Evolutionary conservation across 2,113 vertebrate species (phyloP).

Genomic region (Lasiurus cinereus): DNA sequence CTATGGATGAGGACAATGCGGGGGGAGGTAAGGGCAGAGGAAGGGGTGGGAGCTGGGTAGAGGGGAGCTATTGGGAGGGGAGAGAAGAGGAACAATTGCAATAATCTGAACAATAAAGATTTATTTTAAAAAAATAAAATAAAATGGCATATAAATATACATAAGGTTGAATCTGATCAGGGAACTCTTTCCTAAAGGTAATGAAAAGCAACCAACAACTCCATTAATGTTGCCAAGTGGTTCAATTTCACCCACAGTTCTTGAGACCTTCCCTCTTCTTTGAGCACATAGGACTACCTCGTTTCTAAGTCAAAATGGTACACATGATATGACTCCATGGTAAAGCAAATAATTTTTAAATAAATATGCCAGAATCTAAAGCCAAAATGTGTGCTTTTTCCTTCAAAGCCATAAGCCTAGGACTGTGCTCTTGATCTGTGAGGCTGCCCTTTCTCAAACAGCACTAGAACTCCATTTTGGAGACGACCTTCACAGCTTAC

Average conservation of each 20-base stretch:
- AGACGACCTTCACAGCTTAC: neutral
- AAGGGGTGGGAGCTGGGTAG: too few species aligned
- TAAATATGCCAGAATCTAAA: neutral
- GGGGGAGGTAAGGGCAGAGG: too few species aligned
- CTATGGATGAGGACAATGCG: too few species aligned
- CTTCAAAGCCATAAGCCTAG: neutral
- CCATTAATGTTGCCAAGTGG: neutral
- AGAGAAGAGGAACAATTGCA: too few species aligned
- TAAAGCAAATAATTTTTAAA: conserved; percentile 48
- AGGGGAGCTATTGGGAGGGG: too few species aligned
- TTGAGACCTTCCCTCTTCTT: neutral
- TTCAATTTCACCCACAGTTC: neutral
- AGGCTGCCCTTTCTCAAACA: neutral
- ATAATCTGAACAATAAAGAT: too few species aligned
- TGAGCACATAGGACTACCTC: neutral
- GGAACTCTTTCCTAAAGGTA: neutral
- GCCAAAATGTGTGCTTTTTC: neutral
- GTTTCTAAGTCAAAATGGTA: conserved; percentile 35
- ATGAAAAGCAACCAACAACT: neutral
- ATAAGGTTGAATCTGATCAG: neutral
- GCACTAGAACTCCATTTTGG: neutral
- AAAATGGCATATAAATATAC: neutral
- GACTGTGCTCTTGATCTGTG: neutral
- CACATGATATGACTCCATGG: neutral
- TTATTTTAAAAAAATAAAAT: neutral